These are phyloP conservation scores for Epizoanthus ramosus DNA, from an alignment of 92 coral and sea anemone species.

Conservation along the genomic window DNA sequence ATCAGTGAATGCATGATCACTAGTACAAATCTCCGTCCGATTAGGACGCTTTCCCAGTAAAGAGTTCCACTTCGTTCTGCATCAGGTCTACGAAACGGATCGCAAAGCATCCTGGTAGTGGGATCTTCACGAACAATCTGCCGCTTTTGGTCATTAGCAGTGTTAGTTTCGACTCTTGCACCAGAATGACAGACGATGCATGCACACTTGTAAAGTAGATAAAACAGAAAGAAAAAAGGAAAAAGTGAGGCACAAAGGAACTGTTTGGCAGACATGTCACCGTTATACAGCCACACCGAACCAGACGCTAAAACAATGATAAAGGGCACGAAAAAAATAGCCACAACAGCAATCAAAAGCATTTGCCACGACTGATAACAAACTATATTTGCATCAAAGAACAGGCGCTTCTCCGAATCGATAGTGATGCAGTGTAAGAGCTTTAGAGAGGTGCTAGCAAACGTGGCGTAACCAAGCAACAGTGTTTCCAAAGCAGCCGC, in stretches of 20 bases:
- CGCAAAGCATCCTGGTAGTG: conserved; percentile 45
- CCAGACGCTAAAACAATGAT: conserved; percentile 53
- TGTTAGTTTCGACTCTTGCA: background rate
- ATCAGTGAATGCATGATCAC: conserved; percentile 40
- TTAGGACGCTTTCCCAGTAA: conserved; percentile 62
- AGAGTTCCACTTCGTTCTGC: conserved; percentile 31
- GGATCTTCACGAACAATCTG: conserved; percentile 17
- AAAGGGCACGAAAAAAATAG: conserved; percentile 37
- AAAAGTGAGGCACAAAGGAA: conserved; percentile 43
- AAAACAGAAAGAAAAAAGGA: conserved; percentile 43
- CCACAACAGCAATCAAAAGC: conserved; percentile 20
- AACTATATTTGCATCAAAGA: conserved; percentile 35
- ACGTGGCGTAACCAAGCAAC: conserved; percentile 55
- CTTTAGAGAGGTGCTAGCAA: conserved; percentile 48
- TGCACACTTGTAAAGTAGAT: background rate
- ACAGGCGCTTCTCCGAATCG: conserved; percentile 40
- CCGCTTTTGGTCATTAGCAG: background rate
- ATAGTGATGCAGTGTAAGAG: conserved; percentile 53
- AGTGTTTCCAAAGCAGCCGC: conserved; percentile 48
- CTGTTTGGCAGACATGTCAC: conserved; percentile 38
- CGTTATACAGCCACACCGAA: conserved; percentile 38
- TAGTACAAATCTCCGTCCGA: conserved; percentile 49
- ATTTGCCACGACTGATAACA: conserved; percentile 66
- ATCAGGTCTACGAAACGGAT: conserved; percentile 43
- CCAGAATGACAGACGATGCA: conserved; percentile 10